A percentile compares a stretch with the other conserved stretches of the same genome.
phyloP scores from a whole-genome alignment of 2,797 vertebrate genomes.

The Ptychadena robeensis region DNA sequence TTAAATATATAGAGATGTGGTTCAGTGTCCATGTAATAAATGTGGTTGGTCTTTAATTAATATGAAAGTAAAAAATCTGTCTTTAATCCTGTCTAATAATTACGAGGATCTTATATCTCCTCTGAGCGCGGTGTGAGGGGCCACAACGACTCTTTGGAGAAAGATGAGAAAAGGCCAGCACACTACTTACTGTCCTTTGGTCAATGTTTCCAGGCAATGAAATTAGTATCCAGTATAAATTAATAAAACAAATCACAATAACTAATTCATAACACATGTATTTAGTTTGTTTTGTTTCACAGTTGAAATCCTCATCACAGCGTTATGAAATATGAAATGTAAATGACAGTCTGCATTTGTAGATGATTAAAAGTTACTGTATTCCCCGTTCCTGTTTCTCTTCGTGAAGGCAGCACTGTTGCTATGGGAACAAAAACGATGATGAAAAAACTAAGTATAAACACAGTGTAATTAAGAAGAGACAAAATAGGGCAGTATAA shows the following conservation, averaged over 20 bases:
- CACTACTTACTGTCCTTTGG: not conserved
- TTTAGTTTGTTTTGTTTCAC: not conserved
- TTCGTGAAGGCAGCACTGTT: slow-evolving; percentile 16
- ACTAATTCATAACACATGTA: not conserved
- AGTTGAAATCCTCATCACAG: not conserved
- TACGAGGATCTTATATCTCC: too few relatives aligned
- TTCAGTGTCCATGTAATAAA: too few relatives aligned
- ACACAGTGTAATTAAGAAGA: not conserved
- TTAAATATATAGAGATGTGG: too few relatives aligned
- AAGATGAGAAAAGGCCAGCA: not conserved
- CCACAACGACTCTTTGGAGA: not conserved
- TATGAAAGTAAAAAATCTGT: too few relatives aligned
- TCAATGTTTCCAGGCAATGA: not conserved
- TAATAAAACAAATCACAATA: not conserved
- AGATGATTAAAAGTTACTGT: not conserved
- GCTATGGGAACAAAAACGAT: slow-evolving; percentile 17
- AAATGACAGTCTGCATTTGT: not conserved
- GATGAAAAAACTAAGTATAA: not conserved
- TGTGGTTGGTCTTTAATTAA: too few relatives aligned
- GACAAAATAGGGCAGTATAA: not conserved
- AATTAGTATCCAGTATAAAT: not conserved
- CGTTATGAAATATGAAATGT: not conserved
- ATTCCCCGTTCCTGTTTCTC: not conserved
- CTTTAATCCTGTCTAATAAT: too few relatives aligned
- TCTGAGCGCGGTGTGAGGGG: not conserved